Base-by-base conservation (phyloP, 2,888 invertebrate genomes). In the Corbicula japonica region DNA sequence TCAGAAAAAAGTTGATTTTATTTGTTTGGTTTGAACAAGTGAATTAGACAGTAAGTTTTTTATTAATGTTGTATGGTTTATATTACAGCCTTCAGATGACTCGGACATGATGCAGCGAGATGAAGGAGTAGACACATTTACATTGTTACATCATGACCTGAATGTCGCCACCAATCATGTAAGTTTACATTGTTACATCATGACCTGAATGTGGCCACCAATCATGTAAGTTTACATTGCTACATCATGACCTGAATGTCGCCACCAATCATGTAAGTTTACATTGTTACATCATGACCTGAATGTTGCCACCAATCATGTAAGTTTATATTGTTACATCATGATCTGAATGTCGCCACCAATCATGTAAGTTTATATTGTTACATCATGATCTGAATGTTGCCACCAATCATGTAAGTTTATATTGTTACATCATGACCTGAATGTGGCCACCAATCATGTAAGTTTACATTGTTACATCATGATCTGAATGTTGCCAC, bases 131-230 rank as follows among this genome's bases (percentile, higher is more conserved):
- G 99, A 99, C 94, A 98, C 98, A 1, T 98, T 99, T 93, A 99
- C 98, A 0, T 95, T 99, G 61, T 98, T 99, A 96, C 99, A 99
- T 94, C 98, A 99, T 93, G 99, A 99, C 94, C 95, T 99, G 41
- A 98, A 99, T 92, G 98, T 98, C n/a, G 98, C 97, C 94, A 98
- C 98, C 50, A 99, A 98, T 94, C 98, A 98, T 94, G 96, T 96
- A 89, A 87, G 92, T 87, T 99, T 93, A 99, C 98, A 0, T 95
- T 99, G 60, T 98, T 98, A 96, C 99, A 99, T 94, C 98, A 99
- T 92, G 99, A 99, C 94, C 95, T 99, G 41, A 98, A 99, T 92
- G 98, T 98, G n/a, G 98, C 97, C 94, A 98, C 98, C 50, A 98
- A 98, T 94, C 98, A 98, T 94, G 96, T 96, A 89, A 54, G 54